Evolutionary conservation across 1,140 invertebrate species (phyloP).

Genomic region (Tachypleus tridentatus): DNA sequence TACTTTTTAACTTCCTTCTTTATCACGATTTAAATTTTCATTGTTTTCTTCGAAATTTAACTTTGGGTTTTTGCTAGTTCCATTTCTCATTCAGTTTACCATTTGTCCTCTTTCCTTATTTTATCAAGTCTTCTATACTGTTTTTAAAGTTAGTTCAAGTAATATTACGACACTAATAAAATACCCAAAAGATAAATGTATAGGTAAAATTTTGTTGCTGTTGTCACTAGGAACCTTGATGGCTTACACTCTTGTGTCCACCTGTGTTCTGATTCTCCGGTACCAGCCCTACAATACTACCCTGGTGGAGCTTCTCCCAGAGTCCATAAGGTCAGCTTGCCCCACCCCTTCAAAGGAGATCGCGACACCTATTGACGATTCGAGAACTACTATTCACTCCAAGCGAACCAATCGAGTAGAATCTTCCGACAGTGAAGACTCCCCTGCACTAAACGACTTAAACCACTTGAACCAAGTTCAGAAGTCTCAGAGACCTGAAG

Average conservation of each 20-base stretch:
- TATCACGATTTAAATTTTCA: too few species aligned
- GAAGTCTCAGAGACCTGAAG: too few species aligned
- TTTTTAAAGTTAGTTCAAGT: too few species aligned
- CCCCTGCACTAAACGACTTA: background rate
- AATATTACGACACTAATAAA: too few species aligned
- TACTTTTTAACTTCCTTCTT: too few species aligned
- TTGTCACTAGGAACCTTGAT: slow-evolving; percentile 57
- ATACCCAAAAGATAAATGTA: background rate
- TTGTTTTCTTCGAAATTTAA: too few species aligned
- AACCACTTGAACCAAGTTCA: too few species aligned
- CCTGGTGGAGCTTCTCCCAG: slow-evolving; percentile 69
- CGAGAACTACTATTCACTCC: slow-evolving; percentile 15
- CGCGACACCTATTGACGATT: background rate
- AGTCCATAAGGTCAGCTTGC: slow-evolving; percentile 37
- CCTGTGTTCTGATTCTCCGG: slow-evolving; percentile 35
- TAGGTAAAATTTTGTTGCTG: background rate
- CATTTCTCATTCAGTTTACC: too few species aligned
- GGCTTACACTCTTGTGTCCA: slow-evolving; percentile 61
- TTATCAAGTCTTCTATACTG: too few species aligned
- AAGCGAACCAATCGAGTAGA: slow-evolving; percentile 22
- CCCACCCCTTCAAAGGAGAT: slow-evolving; percentile 23
- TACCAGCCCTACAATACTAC: slow-evolving; percentile 73
- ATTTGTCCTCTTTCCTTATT: too few species aligned
- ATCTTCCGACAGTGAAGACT: slow-evolving; percentile 22
- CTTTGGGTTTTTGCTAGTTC: too few species aligned